A percentile compares a stretch with the other conserved stretches of the same genome.
These are phyloP conservation scores for Adelognathus sp. DNA, from an alignment of 2,888 invertebrate genomes.

Conservation along the genomic window DNA sequence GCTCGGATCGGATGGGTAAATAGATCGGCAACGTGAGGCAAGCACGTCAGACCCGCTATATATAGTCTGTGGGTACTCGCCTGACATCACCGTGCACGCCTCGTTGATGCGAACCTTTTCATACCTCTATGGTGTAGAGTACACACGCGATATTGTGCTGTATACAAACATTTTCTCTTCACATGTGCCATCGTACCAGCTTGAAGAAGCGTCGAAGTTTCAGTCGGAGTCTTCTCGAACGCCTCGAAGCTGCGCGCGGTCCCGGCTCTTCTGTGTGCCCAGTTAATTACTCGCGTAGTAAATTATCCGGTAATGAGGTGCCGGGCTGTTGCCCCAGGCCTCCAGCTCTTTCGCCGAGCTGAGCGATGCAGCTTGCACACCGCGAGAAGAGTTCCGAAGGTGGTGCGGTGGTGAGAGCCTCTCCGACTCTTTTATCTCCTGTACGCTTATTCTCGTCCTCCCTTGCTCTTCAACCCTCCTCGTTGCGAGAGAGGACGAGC, in stretches of 20 bases:
- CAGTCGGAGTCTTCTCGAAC: conserved; percentile 1
- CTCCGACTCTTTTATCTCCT: conserved; percentile 52
- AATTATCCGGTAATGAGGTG: conserved; percentile 80
- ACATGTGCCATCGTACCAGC: background rate
- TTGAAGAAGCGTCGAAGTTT: conserved; percentile 14
- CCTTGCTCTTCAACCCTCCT: conserved; percentile 48
- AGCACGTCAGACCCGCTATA: conserved; percentile 64
- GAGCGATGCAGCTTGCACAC: conserved; percentile 3
- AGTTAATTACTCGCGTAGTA: conserved; percentile 80
- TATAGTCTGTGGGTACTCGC: conserved; percentile 65
- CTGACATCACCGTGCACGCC: conserved; percentile 37
- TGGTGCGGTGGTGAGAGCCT: conserved; percentile 32
- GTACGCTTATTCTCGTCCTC: conserved; percentile 32
- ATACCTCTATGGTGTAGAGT: conserved; percentile 45
- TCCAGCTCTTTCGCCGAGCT: conserved; percentile 27
- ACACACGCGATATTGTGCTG: conserved; percentile 45
- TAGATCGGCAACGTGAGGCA: conserved; percentile 71
- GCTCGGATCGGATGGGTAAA: conserved; percentile 68
- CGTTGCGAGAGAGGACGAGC: background rate
- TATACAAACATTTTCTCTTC: background rate
- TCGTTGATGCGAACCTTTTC: conserved; percentile 31
- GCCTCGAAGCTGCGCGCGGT: conserved; percentile 62
- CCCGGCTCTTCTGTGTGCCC: conserved; percentile 76
- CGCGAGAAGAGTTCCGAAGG: conserved; percentile 32
- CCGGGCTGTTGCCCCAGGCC: conserved; percentile 76